Evolutionary conservation across 2,888 invertebrate genomes (phyloP).

Genomic region (Antheraea yamamai): DNA sequence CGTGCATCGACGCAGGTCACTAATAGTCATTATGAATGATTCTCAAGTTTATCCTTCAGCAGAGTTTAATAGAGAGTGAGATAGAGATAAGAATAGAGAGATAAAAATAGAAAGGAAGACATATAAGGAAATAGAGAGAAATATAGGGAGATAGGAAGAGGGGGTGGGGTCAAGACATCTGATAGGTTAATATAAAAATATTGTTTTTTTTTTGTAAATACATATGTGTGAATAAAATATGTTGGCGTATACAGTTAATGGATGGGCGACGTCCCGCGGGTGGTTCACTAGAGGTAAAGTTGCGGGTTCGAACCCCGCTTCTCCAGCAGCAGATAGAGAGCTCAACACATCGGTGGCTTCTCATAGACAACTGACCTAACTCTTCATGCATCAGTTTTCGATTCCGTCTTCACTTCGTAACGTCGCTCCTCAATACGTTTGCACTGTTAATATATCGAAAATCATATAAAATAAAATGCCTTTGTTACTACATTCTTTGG

Average conservation of each 20-base stretch:
- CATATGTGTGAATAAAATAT: neutral
- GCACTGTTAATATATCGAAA: neutral
- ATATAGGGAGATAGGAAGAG: too few species aligned
- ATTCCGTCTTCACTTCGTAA: neutral
- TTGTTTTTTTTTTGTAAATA: neutral
- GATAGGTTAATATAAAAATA: too few species aligned
- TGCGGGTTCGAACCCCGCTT: slow-evolving; percentile 94
- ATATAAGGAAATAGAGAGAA: too few species aligned
- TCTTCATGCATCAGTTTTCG: neutral
- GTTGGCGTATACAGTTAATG: slow-evolving; percentile 84
- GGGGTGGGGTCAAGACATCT: too few species aligned
- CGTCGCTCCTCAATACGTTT: neutral
- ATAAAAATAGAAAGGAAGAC: too few species aligned
- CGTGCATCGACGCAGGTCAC: neutral
- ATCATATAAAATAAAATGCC: too few species aligned
- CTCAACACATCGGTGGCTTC: slow-evolving; percentile 95
- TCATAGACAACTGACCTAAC: slow-evolving; percentile 85
- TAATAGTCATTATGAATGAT: neutral
- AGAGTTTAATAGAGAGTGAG: neutral
- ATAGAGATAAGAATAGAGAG: too few species aligned
- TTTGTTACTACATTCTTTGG: too few species aligned
- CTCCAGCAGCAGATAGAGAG: slow-evolving; percentile 94
- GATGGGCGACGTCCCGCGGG: slow-evolving; percentile 94
- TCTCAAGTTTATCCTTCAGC: neutral
- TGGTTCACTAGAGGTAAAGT: slow-evolving; percentile 94